phyloP scores from a whole-genome alignment of 1,140 invertebrate species.

The Heliconius hermathena region DNA sequence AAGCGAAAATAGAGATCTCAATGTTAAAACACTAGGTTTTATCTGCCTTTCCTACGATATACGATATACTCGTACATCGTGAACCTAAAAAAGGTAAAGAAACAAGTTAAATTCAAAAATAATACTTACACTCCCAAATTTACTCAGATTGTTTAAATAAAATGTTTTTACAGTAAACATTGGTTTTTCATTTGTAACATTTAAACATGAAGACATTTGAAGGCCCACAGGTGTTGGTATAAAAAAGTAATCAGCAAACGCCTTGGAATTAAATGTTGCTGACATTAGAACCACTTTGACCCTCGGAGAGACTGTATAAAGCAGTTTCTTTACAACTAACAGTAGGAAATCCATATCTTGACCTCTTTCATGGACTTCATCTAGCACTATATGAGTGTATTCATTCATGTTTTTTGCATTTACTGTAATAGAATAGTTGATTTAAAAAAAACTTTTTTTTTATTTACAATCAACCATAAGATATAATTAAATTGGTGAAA shows the following conservation, averaged over 20 bases:
- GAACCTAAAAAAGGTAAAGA: slow-evolving; percentile 15
- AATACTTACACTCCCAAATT: slow-evolving; percentile 66
- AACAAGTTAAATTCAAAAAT: background rate
- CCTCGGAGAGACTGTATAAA: slow-evolving; percentile 86
- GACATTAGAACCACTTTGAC: slow-evolving; percentile 94
- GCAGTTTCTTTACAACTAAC: slow-evolving; percentile 90
- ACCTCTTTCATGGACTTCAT: slow-evolving; percentile 97
- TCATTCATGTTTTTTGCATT: slow-evolving; percentile 79
- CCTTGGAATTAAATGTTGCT: slow-evolving; percentile 89
- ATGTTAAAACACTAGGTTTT: too few relatives aligned
- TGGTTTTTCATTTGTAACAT: slow-evolving; percentile 83
- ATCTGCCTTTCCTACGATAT: too few relatives aligned
- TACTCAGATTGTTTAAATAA: slow-evolving; percentile 87
- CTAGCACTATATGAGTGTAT: slow-evolving; percentile 96
- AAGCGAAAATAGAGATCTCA: too few relatives aligned
- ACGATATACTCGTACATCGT: too few relatives aligned
- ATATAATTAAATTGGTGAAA: too few relatives aligned
- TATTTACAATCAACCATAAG: too few relatives aligned
- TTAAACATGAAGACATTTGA: slow-evolving; percentile 82
- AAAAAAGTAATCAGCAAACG: slow-evolving; percentile 89
- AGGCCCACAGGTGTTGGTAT: slow-evolving; percentile 74
- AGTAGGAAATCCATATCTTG: slow-evolving; percentile 96
- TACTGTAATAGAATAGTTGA: slow-evolving; percentile 55
- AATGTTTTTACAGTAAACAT: slow-evolving; percentile 82
- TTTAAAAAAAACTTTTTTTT: too few relatives aligned